These are phyloP conservation scores for Drosophila mettleri DNA, from an alignment of 2,888 invertebrate species.

Conservation along the genomic window DNA sequence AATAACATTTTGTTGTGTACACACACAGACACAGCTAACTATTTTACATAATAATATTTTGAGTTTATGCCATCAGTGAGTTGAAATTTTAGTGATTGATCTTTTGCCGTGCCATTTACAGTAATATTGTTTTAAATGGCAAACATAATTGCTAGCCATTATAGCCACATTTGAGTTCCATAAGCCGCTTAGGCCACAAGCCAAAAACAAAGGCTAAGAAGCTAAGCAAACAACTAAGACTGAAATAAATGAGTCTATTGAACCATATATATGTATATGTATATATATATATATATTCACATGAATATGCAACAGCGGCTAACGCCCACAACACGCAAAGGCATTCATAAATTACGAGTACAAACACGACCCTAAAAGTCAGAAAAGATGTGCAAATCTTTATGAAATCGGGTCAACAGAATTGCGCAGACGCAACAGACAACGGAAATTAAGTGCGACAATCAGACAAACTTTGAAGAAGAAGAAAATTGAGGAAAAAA, in stretches of 20 bases:
- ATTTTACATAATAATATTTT: constrained; percentile 55
- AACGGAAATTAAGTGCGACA: constrained; percentile 28
- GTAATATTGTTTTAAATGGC: constrained; percentile 20
- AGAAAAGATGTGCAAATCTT: constrained; percentile 41
- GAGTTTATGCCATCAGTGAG: constrained; percentile 40
- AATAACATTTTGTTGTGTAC: constrained; percentile 50
- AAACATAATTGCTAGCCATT: constrained; percentile 43
- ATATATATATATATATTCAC: background rate
- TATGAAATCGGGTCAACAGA: constrained; percentile 68
- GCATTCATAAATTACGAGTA: constrained; percentile 31
- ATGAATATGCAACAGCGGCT: constrained; percentile 32
- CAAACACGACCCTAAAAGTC: constrained; percentile 9
- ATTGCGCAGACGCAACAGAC: constrained; percentile 63
- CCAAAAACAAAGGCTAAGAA: constrained; percentile 22
- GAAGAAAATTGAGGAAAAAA: background rate
- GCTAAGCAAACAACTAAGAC: constrained; percentile 42
- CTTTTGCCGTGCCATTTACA: constrained; percentile 20
- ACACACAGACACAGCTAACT: constrained; percentile 13
- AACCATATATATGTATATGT: constrained; percentile 20
- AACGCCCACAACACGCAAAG: constrained; percentile 50
- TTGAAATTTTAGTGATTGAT: constrained; percentile 29
- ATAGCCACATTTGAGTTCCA: constrained; percentile 53
- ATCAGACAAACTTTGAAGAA: background rate
- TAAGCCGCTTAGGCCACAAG: constrained; percentile 51
- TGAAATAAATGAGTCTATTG: constrained; percentile 45